A percentile compares a stretch with the other conserved stretches of the same genome.
Evolutionary conservation across 2,888 invertebrate species (phyloP).

Genomic region (Unio pictorum): DNA sequence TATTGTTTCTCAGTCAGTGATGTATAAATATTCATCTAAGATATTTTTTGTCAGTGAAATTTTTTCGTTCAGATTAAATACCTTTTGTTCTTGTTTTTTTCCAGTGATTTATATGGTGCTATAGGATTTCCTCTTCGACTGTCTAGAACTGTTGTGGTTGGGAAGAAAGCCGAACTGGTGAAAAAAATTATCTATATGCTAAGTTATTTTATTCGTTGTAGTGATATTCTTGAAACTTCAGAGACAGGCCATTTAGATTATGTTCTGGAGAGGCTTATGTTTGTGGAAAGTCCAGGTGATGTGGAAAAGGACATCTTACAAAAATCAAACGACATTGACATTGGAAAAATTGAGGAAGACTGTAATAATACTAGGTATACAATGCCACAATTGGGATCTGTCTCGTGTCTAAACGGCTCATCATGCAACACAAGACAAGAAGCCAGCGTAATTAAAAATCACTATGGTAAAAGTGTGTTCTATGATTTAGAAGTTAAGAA

Average conservation of each 20-base stretch:
- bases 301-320: slow-evolving; percentile 26
- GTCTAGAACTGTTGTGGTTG: slow-evolving; percentile 83
- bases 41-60: no score
- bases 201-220: slow-evolving; percentile 90
- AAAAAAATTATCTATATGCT: slow-evolving; percentile 83
- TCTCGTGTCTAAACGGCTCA: no score
- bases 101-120: slow-evolving; percentile 85
- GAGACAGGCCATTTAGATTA: slow-evolving; percentile 45
- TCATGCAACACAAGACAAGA: slow-evolving; percentile 7
- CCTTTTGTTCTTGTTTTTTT: slow-evolving; percentile 29
- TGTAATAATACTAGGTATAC: slow-evolving; percentile 14
- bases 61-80: no score
- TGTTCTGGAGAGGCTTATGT: slow-evolving; percentile 40
- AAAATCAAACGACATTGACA: slow-evolving; percentile 6
- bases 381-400: no score
- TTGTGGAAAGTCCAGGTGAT: slow-evolving; percentile 44
- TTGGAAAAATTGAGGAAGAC: slow-evolving; percentile 15
- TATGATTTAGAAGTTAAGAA: slow-evolving; percentile 9
- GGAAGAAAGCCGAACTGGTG: slow-evolving; percentile 78
- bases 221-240: slow-evolving; percentile 76
- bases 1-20: no score
- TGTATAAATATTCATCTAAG: no score
- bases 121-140: slow-evolving; percentile 84
- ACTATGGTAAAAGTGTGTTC: slow-evolving; percentile 32
- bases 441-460: slow-evolving; percentile 4